A percentile compares a stretch with the other conserved stretches of the same genome.
Conservation (phyloP, 2,797 vertebrate genomes). For the Channallabes apus region DNA sequence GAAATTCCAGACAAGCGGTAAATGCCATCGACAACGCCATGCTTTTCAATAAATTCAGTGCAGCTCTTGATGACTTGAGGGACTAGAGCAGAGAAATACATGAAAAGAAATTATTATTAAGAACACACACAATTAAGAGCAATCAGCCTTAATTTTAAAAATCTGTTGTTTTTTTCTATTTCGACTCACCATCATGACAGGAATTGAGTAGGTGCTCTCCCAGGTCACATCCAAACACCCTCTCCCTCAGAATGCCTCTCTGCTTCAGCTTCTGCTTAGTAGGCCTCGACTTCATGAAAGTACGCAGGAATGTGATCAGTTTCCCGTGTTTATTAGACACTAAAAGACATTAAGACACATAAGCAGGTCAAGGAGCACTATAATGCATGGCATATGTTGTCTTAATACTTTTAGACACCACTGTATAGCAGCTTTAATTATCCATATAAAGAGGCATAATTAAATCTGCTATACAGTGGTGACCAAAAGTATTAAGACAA, state of each 20-base stretch:
- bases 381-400: too few species aligned
- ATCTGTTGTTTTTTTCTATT: neutral
- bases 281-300: conserved; percentile 98
- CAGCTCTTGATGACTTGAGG: conserved; percentile 97
- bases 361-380: neutral
- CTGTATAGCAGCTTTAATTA: too few species aligned
- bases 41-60: conserved; percentile 93
- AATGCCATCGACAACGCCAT: conserved; percentile 96
- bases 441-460: too few species aligned
- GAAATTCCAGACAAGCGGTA: conserved; percentile 96
- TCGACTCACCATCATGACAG: conserved; percentile 86
- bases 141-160: neutral
- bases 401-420: too few species aligned
- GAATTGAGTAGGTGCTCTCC: conserved; percentile 97
- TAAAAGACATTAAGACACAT: conserved; percentile 56
- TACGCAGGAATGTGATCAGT: conserved; percentile 96
- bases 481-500: too few species aligned
- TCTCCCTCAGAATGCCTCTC: conserved; percentile 92
- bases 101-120: neutral
- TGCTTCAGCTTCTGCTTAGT: conserved; percentile 97
- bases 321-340: conserved; percentile 99
- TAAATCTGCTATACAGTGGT: too few species aligned
- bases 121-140: neutral
- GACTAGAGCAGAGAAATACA: conserved; percentile 69
- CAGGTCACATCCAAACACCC: conserved; percentile 96